Conservation (phyloP, 2,888 invertebrate species). For the Rotaria sp. region DNA sequence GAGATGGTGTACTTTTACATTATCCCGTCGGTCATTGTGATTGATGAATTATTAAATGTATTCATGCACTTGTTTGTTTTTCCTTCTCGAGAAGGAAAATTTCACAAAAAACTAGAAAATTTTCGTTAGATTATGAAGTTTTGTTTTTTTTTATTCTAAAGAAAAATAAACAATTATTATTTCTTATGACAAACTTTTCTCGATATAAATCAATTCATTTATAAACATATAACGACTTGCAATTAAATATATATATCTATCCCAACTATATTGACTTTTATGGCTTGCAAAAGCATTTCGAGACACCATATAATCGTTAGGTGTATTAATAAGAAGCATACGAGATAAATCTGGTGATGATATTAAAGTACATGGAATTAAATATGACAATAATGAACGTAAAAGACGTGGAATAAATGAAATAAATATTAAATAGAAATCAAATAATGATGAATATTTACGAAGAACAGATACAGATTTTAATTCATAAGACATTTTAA, state of each 20-base stretch:
- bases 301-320: not conserved
- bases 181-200: too few relatives aligned
- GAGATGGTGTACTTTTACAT: not conserved
- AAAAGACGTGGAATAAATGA: not conserved
- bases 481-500: not conserved
- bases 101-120: too few relatives aligned
- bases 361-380: constrained; percentile 41
- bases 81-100: too few relatives aligned
- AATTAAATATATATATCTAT: constrained; percentile 73
- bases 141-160: too few relatives aligned
- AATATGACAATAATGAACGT: not conserved
- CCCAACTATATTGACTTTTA: constrained; percentile 88
- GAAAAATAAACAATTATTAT: too few relatives aligned
- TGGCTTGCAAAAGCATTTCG: constrained; percentile 72
- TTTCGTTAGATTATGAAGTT: too few relatives aligned
- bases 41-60: not conserved
- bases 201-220: constrained; percentile 58
- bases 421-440: not conserved
- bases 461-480: constrained; percentile 28
- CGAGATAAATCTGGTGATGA: constrained; percentile 65
- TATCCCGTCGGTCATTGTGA: not conserved
- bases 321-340: not conserved
- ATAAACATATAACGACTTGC: constrained; percentile 78
- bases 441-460: constrained; percentile 30
- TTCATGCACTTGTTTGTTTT: too few relatives aligned